These are phyloP conservation scores for Myopa testacea DNA, from an alignment of 2,888 invertebrate genomes.

Conservation along the genomic window DNA sequence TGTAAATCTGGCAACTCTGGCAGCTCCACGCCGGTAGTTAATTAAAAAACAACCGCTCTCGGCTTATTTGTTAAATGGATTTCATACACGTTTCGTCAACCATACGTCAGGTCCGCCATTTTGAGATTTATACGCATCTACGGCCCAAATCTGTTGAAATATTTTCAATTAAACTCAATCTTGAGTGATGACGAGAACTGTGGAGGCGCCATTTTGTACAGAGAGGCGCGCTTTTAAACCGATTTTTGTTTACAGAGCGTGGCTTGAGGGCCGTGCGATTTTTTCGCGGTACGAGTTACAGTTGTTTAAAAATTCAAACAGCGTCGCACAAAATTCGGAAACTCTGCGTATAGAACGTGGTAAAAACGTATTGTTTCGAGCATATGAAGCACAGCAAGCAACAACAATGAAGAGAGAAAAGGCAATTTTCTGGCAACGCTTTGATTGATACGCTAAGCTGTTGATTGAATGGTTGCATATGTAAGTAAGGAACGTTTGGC, in stretches of 20 bases:
- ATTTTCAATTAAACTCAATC: constrained; percentile 47
- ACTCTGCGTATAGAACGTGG: neutral
- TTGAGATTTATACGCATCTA: constrained; percentile 60
- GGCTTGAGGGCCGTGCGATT: neutral
- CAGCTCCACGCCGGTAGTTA: constrained; percentile 51
- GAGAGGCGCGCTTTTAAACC: constrained; percentile 21
- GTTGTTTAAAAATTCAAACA: constrained; percentile 39
- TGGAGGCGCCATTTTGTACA: constrained; percentile 22
- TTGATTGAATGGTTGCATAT: constrained; percentile 23
- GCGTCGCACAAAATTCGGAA: constrained; percentile 14
- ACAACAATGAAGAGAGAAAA: neutral
- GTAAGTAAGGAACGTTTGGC: neutral
- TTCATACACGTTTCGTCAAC: constrained; percentile 62
- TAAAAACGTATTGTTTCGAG: neutral
- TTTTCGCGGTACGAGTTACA: neutral
- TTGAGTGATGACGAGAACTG: constrained; percentile 4
- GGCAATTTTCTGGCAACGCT: constrained; percentile 39
- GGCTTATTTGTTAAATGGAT: constrained; percentile 69
- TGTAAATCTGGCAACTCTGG: neutral
- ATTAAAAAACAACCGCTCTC: constrained; percentile 69
- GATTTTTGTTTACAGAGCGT: constrained; percentile 22
- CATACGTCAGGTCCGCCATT: constrained; percentile 39
- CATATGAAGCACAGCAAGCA: constrained; percentile 11
- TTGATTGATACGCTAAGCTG: constrained; percentile 50
- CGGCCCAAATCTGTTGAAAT: constrained; percentile 58